Base-by-base conservation (phyloP, 2,113 vertebrate genomes). In the Nothoprocta perdicaria region DNA sequence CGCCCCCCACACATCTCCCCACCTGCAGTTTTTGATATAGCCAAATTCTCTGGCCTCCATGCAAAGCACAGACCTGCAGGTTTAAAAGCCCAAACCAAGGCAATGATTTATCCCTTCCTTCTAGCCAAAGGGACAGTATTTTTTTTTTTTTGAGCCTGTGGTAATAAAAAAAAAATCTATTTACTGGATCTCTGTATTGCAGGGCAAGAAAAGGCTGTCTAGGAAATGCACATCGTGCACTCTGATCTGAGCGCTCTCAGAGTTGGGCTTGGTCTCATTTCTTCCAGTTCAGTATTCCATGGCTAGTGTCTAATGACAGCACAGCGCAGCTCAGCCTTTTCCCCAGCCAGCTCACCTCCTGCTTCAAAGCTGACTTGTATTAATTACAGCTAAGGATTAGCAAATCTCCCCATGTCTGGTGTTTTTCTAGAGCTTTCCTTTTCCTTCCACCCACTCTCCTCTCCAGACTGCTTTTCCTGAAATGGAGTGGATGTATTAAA, bases 401-500 rank as follows among this genome's bases (percentile, higher is more conserved):
- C 19, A 14, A 78, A 62, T 69, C 45, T 91, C 60, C 61, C 57
- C 29, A 17, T 77, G 67, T 55, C 86, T 95, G 75, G 87, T 73
- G 41, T 53, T 74, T 79, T 77, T 68, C 88, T 90, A 27, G 3
- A 75, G 60, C 67, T 71, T 45, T 81, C 58, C 74, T 71, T 90
- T 91, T 53, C 55, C 69, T 77, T 73, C 79, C 69, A 29, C 78
- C 67, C 80, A 27, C 90, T 90, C 68, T 0, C 1, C 41, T 84
- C 81, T 89, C 55, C 63, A 66, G 35, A 50, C 23, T 82, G 45
- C 84, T 76, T 74, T 77, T 91, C 81, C 60, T 2, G 0, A 60
- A 88, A 91, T 81, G 14, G 58, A 92, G 46, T 83, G 94, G 86
- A 93, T 76, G 75, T 65, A 78, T 95, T 96, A 48, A 48, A 48